phyloP scores from a whole-genome alignment of 2,113 vertebrate genomes.

The Neolamprologus fasciatus region DNA sequence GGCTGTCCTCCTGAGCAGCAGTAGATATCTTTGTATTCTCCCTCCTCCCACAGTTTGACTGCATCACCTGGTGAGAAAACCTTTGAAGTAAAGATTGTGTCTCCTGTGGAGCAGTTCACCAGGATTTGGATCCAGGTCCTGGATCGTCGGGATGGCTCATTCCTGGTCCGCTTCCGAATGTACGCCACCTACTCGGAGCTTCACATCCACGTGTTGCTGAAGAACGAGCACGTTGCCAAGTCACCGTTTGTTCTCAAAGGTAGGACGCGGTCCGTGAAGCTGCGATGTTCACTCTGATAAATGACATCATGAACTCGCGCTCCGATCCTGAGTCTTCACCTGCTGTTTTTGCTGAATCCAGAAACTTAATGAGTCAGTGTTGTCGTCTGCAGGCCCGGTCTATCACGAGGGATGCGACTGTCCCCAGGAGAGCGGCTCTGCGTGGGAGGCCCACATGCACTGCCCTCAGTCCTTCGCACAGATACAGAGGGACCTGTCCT shows the following conservation, averaged over 20 bases:
- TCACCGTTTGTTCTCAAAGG: constrained; percentile 92
- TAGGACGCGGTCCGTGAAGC: constrained; percentile 29
- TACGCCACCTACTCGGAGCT: constrained; percentile 89
- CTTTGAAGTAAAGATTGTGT: constrained; percentile 86
- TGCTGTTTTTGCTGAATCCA: background rate
- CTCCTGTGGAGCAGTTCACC: constrained; percentile 82
- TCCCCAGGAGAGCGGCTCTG: constrained; percentile 73
- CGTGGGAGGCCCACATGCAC: constrained; percentile 84
- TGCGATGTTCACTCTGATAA: background rate
- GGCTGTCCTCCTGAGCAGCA: background rate
- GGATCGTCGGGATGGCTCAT: constrained; percentile 92
- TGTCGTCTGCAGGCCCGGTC: constrained; percentile 73
- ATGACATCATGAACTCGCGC: background rate
- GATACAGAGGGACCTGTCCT: constrained; percentile 81
- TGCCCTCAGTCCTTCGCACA: constrained; percentile 82
- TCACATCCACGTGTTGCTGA: constrained; percentile 77
- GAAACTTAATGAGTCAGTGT: background rate
- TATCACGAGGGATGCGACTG: constrained; percentile 95
- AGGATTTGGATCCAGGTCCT: constrained; percentile 90
- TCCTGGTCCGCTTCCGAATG: constrained; percentile 93
- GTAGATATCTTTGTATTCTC: background rate
- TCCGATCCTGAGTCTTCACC: background rate
- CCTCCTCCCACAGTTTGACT: constrained; percentile 73
- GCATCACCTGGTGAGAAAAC: constrained; percentile 84
- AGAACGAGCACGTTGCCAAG: constrained; percentile 76